Evolutionary conservation across 2,888 invertebrate species (phyloP).

Genomic region (Thecocarcelia acutangulata): DNA sequence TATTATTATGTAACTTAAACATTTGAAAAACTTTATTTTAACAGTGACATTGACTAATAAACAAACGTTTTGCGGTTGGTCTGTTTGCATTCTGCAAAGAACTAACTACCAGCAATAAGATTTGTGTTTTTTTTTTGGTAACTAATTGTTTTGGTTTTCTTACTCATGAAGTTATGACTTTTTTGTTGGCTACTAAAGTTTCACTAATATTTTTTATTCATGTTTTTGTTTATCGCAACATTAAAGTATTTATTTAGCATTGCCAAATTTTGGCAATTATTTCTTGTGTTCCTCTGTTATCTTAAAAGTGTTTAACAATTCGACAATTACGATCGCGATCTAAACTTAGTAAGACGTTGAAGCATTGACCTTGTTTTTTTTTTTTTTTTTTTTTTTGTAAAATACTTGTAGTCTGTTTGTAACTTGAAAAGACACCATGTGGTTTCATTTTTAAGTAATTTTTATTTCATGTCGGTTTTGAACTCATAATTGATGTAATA

Average conservation of each 20-base stretch:
- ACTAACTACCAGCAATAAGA: neutral
- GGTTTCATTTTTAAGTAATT: neutral
- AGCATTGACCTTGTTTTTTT: slow-evolving; percentile 37
- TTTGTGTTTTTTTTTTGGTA: neutral
- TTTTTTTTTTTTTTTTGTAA: neutral
- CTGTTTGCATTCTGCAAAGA: slow-evolving; percentile 34
- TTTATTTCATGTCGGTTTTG: neutral
- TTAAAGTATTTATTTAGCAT: slow-evolving; percentile 15
- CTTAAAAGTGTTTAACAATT: slow-evolving; percentile 25
- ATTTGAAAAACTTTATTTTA: slow-evolving; percentile 11
- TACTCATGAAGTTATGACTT: neutral
- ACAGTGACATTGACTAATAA: slow-evolving; percentile 39
- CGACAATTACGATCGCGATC: slow-evolving; percentile 27
- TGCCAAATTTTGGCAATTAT: slow-evolving; percentile 32
- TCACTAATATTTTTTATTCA: slow-evolving; percentile 48
- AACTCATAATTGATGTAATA: slow-evolving; percentile 10
- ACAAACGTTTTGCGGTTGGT: slow-evolving; percentile 1
- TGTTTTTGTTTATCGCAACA: slow-evolving; percentile 21
- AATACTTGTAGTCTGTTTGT: neutral
- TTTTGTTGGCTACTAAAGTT: slow-evolving; percentile 22
- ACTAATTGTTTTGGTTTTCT: slow-evolving; percentile 17
- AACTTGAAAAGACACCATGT: neutral
- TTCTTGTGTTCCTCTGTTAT: too few relatives aligned
- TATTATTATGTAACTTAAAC: slow-evolving; percentile 18
- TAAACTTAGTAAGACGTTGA: neutral